phyloP scores from a whole-genome alignment of 2,888 invertebrate species.

The Epistrophe grossulariae region DNA sequence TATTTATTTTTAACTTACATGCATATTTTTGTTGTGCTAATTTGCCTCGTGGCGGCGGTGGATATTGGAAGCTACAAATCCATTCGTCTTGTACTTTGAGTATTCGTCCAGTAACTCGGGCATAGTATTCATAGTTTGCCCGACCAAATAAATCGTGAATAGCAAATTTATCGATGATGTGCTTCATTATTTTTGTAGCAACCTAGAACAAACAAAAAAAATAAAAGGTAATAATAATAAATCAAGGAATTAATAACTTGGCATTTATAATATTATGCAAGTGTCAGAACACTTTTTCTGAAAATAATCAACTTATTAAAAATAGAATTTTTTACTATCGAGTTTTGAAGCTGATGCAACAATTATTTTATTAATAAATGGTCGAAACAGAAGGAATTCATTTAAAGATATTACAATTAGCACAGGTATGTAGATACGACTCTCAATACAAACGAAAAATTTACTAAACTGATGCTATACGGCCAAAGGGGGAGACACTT shows the following conservation, averaged over 20 bases:
- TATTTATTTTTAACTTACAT: slow-evolving; percentile 84
- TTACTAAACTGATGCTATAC: no score
- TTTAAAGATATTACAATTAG: no score
- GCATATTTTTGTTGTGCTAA: slow-evolving; percentile 88
- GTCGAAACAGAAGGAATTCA: no score
- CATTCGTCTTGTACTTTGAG: slow-evolving; percentile 97
- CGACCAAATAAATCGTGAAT: slow-evolving; percentile 97
- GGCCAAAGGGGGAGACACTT: no score
- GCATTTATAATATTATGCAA: neutral
- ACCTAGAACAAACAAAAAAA: slow-evolving; percentile 86
- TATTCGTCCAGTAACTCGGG: slow-evolving; percentile 95
- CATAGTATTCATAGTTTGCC: slow-evolving; percentile 97
- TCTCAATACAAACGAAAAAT: no score
- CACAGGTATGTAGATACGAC: no score
- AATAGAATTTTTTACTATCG: no score
- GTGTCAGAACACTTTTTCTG: no score
- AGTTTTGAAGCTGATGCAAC: no score
- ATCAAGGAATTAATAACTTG: neutral
- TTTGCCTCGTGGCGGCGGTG: slow-evolving; percentile 88
- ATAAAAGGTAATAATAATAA: neutral
- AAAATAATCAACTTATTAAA: no score
- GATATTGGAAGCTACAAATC: slow-evolving; percentile 97
- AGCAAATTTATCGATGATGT: slow-evolving; percentile 98
- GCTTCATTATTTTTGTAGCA: slow-evolving; percentile 97
- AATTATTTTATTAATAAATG: no score